Percentiles rank a stretch among this genome's conserved stretches.
Evolutionary conservation across 2,888 invertebrate species (phyloP).

Genomic region (Agrochola lota): DNA sequence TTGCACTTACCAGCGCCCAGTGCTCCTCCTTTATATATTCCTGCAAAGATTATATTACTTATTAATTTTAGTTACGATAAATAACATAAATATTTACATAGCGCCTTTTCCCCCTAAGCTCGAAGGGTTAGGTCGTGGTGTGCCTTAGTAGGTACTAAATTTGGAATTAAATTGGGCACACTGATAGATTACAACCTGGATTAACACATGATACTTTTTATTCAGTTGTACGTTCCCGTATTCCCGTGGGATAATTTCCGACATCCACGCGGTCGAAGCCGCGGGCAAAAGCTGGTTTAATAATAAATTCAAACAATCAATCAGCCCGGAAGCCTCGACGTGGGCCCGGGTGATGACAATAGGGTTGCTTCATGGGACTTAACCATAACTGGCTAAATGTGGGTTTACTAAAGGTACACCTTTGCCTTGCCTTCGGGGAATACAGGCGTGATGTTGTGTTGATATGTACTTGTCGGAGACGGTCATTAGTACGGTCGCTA

Average conservation of each 20-base stretch:
- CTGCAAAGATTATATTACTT: conserved; percentile 22
- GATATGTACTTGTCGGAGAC: too few species aligned
- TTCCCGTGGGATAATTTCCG: too few species aligned
- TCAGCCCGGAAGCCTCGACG: not conserved
- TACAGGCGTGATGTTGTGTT: not conserved
- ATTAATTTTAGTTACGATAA: not conserved
- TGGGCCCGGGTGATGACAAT: not conserved
- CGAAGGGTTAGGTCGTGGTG: not conserved
- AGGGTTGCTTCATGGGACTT: not conserved
- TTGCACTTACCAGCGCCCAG: conserved; percentile 46
- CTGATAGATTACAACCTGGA: too few species aligned
- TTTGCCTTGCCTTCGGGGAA: not conserved
- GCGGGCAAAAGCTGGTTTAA: too few species aligned
- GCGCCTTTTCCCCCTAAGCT: not conserved
- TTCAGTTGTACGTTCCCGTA: too few species aligned
- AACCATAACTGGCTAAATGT: not conserved
- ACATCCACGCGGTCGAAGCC: too few species aligned
- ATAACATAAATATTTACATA: not conserved
- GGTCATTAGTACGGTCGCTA: too few species aligned
- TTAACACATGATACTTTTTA: too few species aligned
- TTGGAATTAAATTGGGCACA: too few species aligned
- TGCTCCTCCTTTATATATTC: conserved; percentile 28
- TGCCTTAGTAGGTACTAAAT: not conserved
- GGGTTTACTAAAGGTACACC: not conserved
- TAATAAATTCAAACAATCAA: not conserved